Evolutionary conservation across 2,113 vertebrate species (phyloP), one percentile per base, ranked within the genome.

Genomic region (Corapipo altera): DNA sequence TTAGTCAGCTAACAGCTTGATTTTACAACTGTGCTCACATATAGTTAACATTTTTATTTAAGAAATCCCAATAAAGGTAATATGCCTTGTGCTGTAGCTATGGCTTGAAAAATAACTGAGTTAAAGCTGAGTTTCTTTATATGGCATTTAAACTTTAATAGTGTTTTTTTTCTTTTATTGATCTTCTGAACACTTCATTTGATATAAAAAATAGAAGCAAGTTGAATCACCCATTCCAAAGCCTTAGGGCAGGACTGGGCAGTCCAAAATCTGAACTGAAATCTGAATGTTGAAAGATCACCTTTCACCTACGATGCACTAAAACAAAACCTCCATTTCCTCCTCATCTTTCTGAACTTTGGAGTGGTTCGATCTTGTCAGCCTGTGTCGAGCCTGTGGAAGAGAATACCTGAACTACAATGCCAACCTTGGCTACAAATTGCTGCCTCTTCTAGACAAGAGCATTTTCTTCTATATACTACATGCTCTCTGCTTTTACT

Each of bases 51-150:
- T 88, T 94, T 91, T 93, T 90, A 67, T 88, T 90, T 94, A 93
- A 93, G 79, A 95, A 96, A 93, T 88, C 48, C 51, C 65, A 35
- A 14, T 85, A 92, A 90, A 86, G 69, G 59, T 80, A 92, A 84
- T 54, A 84, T 39, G 46, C 51, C 69, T 86, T 77, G 41, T 86
- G 39, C 49, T 87, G 30, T 54, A 89, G 52, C 75, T 77, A 28
- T n/a, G 48, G 43, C 59, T 94, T 93, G 79, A 91, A 80, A 90
- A 96, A 92, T 84, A 94, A 94, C 64, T 41, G 74, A 80, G 48
- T 65, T 90, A 86, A 85, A 91, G 17, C 71, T 16, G 32, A 41
- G 19, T 88, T 90, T 91, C 90, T 93, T 95, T 74, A 49, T 86
- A 74, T 13, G 33, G 55, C 44, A 84, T 69, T 89, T 89, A 89